Conservation (phyloP, 2,113 vertebrate species). For the Tonatia bakeri region DNA sequence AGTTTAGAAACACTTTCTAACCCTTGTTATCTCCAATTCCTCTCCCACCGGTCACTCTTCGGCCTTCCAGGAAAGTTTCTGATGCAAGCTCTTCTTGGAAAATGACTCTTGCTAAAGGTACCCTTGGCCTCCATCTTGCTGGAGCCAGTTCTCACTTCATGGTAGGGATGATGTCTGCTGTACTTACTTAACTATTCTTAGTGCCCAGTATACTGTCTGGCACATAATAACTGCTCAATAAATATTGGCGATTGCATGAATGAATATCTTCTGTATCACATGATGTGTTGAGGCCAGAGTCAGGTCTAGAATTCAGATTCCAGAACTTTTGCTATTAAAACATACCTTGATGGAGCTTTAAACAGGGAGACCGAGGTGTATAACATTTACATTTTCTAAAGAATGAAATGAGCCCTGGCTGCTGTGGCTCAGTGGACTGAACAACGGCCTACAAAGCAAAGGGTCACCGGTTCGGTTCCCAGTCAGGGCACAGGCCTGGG, state of each 20-base stretch:
- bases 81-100: background rate
- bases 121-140: background rate
- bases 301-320: background rate
- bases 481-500: too few relatives aligned
- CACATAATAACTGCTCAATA: background rate
- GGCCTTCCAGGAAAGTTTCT: background rate
- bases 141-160: background rate
- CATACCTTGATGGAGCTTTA: background rate
- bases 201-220: background rate
- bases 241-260: background rate
- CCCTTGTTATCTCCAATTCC: background rate
- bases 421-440: too few relatives aligned
- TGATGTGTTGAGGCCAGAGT: background rate
- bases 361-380: background rate
- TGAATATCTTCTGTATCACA: background rate
- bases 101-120: background rate
- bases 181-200: background rate
- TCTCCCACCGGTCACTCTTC: background rate
- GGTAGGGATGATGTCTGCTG: background rate
- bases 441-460: too few relatives aligned
- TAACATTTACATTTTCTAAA: background rate
- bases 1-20: background rate
- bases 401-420: background rate
- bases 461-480: too few relatives aligned
- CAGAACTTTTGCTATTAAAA: background rate